phyloP scores from a whole-genome alignment of 1,140 invertebrate genomes.

The Lithobius niger region DNA sequence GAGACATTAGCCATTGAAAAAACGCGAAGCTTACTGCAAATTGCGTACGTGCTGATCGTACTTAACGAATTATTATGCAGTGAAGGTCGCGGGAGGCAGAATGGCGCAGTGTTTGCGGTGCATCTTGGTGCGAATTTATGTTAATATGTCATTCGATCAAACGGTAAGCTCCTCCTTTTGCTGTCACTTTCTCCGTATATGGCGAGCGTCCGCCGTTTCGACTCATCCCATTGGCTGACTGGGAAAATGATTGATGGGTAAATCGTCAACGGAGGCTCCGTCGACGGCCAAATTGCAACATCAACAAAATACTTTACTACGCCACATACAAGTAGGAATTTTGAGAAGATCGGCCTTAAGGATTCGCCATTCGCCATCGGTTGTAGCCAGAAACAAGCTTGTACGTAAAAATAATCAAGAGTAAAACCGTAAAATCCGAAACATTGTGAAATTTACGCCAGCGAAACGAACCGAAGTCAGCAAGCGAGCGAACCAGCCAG shows the following conservation, averaged over 20 bases:
- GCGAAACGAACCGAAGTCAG: not conserved
- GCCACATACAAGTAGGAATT: slow-evolving; percentile 2
- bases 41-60: too few relatives aligned
- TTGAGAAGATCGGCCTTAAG: not conserved
- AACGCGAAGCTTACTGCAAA: too few relatives aligned
- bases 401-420: too few relatives aligned
- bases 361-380: slow-evolving; percentile 3
- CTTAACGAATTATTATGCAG: too few relatives aligned
- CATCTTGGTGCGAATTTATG: too few relatives aligned
- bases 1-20: too few relatives aligned
- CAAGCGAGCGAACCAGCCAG: not conserved
- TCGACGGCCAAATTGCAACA: slow-evolving; percentile 7
- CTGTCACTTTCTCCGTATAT: slow-evolving; percentile 4
- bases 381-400: too few relatives aligned
- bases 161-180: not conserved
- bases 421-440: too few relatives aligned
- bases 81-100: too few relatives aligned
- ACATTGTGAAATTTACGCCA: too few relatives aligned
- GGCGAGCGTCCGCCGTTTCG: not conserved
- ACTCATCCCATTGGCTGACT: not conserved
- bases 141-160: slow-evolving; percentile 7
- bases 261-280: not conserved
- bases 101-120: too few relatives aligned
- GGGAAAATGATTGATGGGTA: slow-evolving; percentile 2
- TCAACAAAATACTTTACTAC: slow-evolving; percentile 11